Evolutionary conservation across 2,113 vertebrate genomes (phyloP).

Genomic region (Oxyura jamaicensis): DNA sequence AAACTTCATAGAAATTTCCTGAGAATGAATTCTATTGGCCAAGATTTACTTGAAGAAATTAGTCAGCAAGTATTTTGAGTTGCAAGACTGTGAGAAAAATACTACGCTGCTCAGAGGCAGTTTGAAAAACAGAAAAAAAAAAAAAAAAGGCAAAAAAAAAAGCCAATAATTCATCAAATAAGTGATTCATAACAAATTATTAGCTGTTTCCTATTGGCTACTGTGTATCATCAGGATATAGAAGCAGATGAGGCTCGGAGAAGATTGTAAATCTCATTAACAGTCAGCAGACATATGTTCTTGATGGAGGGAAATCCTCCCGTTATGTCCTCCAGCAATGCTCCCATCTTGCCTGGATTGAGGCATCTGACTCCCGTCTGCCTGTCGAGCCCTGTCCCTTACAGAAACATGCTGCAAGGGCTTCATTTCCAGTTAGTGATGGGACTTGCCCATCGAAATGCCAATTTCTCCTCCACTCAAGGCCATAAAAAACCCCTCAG

Average conservation of each 20-base stretch:
- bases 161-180: background rate
- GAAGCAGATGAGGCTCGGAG: background rate
- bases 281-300: background rate
- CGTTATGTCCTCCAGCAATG: background rate
- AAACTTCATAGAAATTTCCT: background rate
- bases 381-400: too few relatives aligned
- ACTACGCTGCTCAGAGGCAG: background rate
- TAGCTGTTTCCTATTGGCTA: background rate
- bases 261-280: background rate
- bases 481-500: background rate
- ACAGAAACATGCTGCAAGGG: too few relatives aligned
- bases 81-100: background rate
- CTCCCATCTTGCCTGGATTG: background rate
- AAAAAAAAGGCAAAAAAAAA: background rate
- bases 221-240: background rate
- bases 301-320: background rate
- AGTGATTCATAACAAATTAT: background rate
- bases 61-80: background rate
- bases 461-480: background rate
- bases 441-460: background rate
- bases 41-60: background rate
- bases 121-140: background rate
- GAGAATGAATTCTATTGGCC: background rate
- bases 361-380: background rate
- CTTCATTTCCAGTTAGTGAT: background rate